Percentiles rank a stretch among this genome's conserved stretches.
These are phyloP conservation scores for Acanthoscelides obtectus DNA, from an alignment of 2,888 invertebrate species.

Conservation along the genomic window DNA sequence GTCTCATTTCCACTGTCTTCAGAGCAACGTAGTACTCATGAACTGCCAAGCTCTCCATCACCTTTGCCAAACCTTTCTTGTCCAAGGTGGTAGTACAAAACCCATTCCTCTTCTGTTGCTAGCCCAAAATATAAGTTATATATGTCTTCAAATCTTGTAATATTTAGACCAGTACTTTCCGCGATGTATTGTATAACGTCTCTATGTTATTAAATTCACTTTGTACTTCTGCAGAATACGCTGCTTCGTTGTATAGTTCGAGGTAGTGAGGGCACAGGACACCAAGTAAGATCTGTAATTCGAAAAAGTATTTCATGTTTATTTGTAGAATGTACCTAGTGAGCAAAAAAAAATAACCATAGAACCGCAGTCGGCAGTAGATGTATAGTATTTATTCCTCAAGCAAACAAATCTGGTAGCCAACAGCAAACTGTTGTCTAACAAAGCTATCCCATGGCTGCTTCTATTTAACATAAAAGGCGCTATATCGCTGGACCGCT, in stretches of 20 bases:
- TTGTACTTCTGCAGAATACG: constrained; percentile 39
- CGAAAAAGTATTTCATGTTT: no score
- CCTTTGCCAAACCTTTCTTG: constrained; percentile 37
- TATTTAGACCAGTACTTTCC: constrained; percentile 49
- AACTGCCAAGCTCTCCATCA: constrained; percentile 36
- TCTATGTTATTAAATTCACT: constrained; percentile 43
- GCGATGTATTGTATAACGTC: constrained; percentile 50
- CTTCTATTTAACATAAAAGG: no score
- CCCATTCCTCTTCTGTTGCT: constrained; percentile 54
- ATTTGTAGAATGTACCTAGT: no score
- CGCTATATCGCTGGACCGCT: no score
- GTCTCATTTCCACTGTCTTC: constrained; percentile 35
- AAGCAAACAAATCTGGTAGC: no score
- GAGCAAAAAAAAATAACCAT: no score
- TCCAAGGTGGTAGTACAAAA: constrained; percentile 45
- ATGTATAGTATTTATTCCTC: no score
- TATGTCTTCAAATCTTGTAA: constrained; percentile 53
- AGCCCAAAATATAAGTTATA: constrained; percentile 59
- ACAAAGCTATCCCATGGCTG: no score
- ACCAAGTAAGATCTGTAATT: constrained; percentile 21
- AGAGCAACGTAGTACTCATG: constrained; percentile 26
- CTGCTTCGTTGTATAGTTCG: constrained; percentile 20
- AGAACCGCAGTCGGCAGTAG: no score
- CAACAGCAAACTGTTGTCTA: no score
- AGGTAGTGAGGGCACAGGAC: constrained; percentile 28